Percentiles rank a stretch among this genome's conserved stretches.
Evolutionary conservation across 2,888 invertebrate species (phyloP).

Genomic region (Stenoptilia bipunctidactyla): DNA sequence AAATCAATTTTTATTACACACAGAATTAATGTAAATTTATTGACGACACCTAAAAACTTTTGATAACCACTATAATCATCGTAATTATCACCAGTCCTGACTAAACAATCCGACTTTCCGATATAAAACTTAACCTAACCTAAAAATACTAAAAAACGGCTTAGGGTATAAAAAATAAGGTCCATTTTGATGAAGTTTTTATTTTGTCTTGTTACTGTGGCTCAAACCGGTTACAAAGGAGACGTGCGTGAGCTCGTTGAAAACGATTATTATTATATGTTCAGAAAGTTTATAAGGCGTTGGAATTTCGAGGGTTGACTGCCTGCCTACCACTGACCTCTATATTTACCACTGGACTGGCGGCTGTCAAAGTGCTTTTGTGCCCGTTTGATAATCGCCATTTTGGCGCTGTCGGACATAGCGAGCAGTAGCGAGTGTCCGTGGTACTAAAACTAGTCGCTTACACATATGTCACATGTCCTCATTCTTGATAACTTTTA

Average conservation of each 20-base stretch:
- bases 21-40: too few relatives aligned
- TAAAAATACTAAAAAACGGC: not conserved
- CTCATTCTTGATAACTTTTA: too few relatives aligned
- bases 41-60: not conserved
- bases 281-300: conserved; percentile 27
- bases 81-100: not conserved
- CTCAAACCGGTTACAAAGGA: conserved; percentile 34
- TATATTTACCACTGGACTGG: too few relatives aligned
- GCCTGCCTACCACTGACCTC: conserved; percentile 3
- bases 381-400: too few relatives aligned
- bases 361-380: too few relatives aligned
- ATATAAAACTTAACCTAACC: not conserved
- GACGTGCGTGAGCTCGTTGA: conserved; percentile 48
- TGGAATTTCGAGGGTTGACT: conserved; percentile 33
- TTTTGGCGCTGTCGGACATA: too few relatives aligned
- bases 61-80: not conserved
- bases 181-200: not conserved
- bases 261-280: conserved; percentile 45
- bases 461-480: too few relatives aligned
- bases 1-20: too few relatives aligned
- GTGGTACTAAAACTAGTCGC: too few relatives aligned
- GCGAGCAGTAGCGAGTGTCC: too few relatives aligned
- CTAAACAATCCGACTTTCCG: not conserved
- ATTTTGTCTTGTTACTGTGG: conserved; percentile 2
- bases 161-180: conserved; percentile 1